Conservation (phyloP, 2,797 vertebrate genomes). For the Bovichtus diacanthus region DNA sequence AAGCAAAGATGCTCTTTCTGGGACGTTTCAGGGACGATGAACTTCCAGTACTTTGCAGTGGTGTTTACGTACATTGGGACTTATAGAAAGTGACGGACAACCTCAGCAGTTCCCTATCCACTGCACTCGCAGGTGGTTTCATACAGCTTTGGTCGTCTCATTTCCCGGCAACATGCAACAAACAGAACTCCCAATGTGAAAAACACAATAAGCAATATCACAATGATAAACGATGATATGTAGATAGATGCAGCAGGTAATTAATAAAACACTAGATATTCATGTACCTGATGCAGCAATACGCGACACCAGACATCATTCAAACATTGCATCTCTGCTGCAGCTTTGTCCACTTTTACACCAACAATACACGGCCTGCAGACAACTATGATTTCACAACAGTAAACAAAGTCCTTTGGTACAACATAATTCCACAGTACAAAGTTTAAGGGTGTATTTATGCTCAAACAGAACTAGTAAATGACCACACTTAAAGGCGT, state of each 20-base stretch:
- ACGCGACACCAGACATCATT: neutral
- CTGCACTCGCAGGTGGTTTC: neutral
- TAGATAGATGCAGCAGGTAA: no score
- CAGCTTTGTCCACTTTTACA: neutral
- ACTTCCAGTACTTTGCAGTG: neutral
- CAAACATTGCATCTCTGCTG: neutral
- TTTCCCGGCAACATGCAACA: constrained; percentile 48
- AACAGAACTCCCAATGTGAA: constrained; percentile 36
- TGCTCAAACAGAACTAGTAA: neutral
- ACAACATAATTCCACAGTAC: neutral
- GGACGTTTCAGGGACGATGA: constrained; percentile 7
- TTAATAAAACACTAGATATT: neutral
- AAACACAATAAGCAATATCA: neutral
- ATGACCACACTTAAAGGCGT: neutral
- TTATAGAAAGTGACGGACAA: constrained; percentile 2
- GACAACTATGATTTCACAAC: neutral
- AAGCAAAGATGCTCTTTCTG: constrained; percentile 6
- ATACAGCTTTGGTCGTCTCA: no score
- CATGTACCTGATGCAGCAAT: neutral
- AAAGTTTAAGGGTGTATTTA: neutral
- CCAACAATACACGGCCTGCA: neutral
- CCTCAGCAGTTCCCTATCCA: neutral
- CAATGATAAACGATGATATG: no score
- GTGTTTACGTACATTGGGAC: neutral
- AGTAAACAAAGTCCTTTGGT: neutral